Conservation (phyloP, 2,797 vertebrate genomes). For the Gymnodraco acuticeps region DNA sequence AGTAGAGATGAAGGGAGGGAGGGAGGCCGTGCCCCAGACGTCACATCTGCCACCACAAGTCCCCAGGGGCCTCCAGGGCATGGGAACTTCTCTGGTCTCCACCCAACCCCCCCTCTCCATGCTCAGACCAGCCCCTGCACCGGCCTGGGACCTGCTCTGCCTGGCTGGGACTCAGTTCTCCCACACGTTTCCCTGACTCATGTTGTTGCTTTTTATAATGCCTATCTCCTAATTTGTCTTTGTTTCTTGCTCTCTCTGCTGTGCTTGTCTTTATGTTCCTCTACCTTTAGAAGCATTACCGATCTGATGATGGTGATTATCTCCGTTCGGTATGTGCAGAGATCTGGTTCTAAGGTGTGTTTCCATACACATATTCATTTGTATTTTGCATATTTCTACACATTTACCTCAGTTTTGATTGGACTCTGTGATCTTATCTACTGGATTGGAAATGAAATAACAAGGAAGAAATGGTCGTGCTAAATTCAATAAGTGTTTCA, state of each 20-base stretch:
- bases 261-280: not conserved
- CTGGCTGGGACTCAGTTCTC: constrained; percentile 34
- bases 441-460: not conserved
- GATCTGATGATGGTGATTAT: not conserved
- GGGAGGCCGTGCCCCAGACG: constrained; percentile 69
- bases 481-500: not conserved
- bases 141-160: constrained; percentile 54
- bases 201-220: constrained; percentile 18
- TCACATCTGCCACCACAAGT: constrained; percentile 84
- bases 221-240: constrained; percentile 16
- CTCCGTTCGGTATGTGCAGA: not conserved
- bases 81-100: constrained; percentile 79
- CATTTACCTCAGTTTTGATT: not conserved
- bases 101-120: constrained; percentile 29
- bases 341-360: not conserved
- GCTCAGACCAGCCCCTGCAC: constrained; percentile 46
- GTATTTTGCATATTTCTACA: not conserved
- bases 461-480: not conserved
- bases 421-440: not conserved
- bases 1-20: constrained; percentile 51
- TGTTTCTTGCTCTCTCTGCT: not conserved
- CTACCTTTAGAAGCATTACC: not conserved
- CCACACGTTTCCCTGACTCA: constrained; percentile 49
- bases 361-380: not conserved
- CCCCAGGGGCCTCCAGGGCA: constrained; percentile 81